Evolutionary conservation across 2,797 vertebrate genomes (phyloP).

Genomic region (Melanotaenia pygmaea): DNA sequence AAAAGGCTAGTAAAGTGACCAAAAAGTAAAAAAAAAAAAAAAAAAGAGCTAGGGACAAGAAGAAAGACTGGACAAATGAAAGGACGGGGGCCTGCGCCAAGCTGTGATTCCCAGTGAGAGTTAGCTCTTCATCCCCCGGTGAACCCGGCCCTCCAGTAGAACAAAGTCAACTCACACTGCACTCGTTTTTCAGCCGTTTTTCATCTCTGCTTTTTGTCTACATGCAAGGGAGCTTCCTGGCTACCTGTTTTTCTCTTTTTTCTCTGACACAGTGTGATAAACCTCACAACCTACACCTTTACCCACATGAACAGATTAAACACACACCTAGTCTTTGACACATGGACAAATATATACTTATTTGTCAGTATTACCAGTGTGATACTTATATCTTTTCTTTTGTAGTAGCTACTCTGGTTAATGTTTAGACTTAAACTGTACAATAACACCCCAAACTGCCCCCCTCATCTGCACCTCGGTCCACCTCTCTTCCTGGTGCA

Average conservation of each 20-base stretch:
- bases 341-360: background rate
- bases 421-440: conserved; percentile 31
- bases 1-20: conserved; percentile 23
- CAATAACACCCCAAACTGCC: background rate
- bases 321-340: conserved; percentile 22
- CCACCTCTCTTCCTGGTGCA: conserved; percentile 12
- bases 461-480: conserved; percentile 19
- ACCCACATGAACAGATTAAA: background rate
- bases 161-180: conserved; percentile 56
- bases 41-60: conserved; percentile 27
- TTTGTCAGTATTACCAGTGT: background rate
- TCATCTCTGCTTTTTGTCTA: conserved; percentile 53
- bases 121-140: conserved; percentile 53
- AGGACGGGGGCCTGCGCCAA: conserved; percentile 48
- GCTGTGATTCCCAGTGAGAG: conserved; percentile 65
- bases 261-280: conserved; percentile 57
- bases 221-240: conserved; percentile 47
- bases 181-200: conserved; percentile 57
- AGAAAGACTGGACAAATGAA: conserved; percentile 52
- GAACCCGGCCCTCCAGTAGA: conserved; percentile 53
- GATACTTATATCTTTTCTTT: background rate
- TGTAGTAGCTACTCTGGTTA: background rate
- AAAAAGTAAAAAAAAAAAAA: conserved; percentile 31
- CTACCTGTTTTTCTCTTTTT: conserved; percentile 30
- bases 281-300: conserved; percentile 53